A percentile compares a stretch with the other conserved stretches of the same genome.
phyloP scores from a whole-genome alignment of 64 coral and sea anemone genomes.

The Cladopsammia gracilis region DNA sequence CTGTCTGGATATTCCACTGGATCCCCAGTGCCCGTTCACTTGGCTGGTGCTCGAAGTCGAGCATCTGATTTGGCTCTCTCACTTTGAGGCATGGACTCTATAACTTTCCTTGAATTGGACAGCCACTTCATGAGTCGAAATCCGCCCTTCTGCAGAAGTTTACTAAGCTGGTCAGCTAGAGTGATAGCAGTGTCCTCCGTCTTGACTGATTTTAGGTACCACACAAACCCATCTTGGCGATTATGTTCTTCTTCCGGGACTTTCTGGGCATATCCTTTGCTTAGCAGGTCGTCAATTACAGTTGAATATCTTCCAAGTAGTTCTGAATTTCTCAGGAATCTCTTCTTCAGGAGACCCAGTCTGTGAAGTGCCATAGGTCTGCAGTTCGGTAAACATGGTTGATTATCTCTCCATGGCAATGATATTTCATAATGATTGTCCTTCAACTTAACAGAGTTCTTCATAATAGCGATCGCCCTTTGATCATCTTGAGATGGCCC shows the following conservation, averaged over 20 bases:
- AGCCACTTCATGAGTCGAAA: neutral
- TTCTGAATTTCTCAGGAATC: conserved; percentile 10
- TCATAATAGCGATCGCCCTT: no score
- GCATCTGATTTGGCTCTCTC: neutral
- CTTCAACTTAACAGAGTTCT: no score
- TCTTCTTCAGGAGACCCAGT: conserved; percentile 5
- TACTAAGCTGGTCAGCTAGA: neutral
- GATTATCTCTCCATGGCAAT: conserved; percentile 35
- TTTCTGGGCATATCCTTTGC: neutral
- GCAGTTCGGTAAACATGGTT: conserved; percentile 42
- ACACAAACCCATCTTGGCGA: neutral
- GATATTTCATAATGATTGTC: conserved; percentile 28
- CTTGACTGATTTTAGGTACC: neutral
- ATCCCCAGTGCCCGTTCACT: neutral
- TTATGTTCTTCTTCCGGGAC: neutral
- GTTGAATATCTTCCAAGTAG: conserved; percentile 19
- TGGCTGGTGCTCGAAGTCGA: neutral
- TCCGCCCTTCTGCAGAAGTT: neutral
- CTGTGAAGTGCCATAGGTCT: conserved; percentile 40
- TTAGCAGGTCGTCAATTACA: neutral
- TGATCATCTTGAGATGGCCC: no score
- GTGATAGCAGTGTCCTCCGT: neutral
- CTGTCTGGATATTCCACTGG: neutral
- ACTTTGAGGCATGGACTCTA: neutral
- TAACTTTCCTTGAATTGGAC: neutral